Conservation (phyloP, 1,140 invertebrate species). For the Drosophila pandora region DNA sequence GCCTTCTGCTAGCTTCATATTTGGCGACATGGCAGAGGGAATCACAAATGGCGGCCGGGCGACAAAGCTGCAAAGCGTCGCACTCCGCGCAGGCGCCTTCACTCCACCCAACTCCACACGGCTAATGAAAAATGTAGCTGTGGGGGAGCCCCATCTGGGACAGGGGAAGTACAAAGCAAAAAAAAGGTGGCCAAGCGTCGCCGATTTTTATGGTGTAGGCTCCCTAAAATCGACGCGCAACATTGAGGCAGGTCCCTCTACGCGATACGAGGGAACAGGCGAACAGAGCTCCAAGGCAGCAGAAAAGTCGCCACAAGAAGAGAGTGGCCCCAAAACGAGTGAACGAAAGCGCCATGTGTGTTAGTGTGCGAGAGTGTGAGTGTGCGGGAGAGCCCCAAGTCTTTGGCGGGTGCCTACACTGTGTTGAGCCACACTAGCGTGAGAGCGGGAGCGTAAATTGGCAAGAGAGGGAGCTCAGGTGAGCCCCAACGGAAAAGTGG, state of each 20-base stretch:
- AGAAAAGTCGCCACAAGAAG: slow-evolving; percentile 15
- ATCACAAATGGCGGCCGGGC: slow-evolving; percentile 68
- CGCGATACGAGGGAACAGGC: slow-evolving; percentile 76
- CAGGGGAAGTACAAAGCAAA: background rate
- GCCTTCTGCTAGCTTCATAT: slow-evolving; percentile 78
- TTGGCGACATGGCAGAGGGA: slow-evolving; percentile 67
- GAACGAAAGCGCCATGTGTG: slow-evolving; percentile 13
- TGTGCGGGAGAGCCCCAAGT: slow-evolving; percentile 21
- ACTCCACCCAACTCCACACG: slow-evolving; percentile 34
- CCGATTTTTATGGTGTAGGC: slow-evolving; percentile 55
- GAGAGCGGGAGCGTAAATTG: slow-evolving; percentile 19
- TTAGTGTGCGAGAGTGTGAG: slow-evolving; percentile 6
- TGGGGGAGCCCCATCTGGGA: background rate
- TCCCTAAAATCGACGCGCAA: slow-evolving; percentile 72
- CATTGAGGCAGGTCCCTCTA: slow-evolving; percentile 83
- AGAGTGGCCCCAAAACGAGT: slow-evolving; percentile 38
- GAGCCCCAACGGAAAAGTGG: slow-evolving; percentile 1
- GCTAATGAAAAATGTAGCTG: background rate
- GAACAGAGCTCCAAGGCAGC: slow-evolving; percentile 50
- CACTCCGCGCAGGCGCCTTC: slow-evolving; percentile 57
- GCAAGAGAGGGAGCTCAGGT: slow-evolving; percentile 1
- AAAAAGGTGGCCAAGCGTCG: slow-evolving; percentile 37
- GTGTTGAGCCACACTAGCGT: background rate
- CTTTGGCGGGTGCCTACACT: slow-evolving; percentile 21
- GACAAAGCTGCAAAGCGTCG: slow-evolving; percentile 71